Percentiles rank a stretch among this genome's conserved stretches.
phyloP scores from a whole-genome alignment of 2,888 invertebrate species.

The Myopa testacea region DNA sequence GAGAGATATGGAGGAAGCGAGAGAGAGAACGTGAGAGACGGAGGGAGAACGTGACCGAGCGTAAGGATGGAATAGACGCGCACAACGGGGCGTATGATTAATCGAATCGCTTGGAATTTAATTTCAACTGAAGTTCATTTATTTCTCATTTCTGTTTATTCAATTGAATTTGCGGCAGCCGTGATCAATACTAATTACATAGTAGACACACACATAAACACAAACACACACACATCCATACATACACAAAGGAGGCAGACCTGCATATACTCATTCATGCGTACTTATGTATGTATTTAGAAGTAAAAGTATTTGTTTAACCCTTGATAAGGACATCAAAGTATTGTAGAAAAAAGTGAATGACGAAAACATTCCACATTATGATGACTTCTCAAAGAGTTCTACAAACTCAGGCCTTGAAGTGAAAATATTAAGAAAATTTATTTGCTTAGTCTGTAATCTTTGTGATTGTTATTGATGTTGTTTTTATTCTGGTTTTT shows the following conservation, averaged over 20 bases:
- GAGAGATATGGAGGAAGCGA: background rate
- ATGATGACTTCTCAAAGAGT: background rate
- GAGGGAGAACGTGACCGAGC: background rate
- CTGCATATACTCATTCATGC: background rate
- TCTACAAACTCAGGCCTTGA: background rate
- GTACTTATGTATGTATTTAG: background rate
- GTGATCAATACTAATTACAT: background rate
- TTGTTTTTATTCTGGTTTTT: background rate
- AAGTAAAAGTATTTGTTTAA: background rate
- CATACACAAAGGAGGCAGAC: background rate
- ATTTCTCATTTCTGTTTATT: conserved; percentile 29
- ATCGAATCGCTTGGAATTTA: conserved; percentile 29
- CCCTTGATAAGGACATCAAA: background rate
- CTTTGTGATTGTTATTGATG: background rate
- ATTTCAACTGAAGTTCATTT: conserved; percentile 26
- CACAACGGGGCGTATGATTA: conserved; percentile 29
- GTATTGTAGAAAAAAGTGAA: background rate
- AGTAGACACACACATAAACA: background rate
- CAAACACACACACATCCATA: background rate
- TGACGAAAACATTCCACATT: background rate
- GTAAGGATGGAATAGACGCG: background rate
- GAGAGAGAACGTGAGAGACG: background rate
- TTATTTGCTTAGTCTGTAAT: background rate
- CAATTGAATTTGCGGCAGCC: background rate
- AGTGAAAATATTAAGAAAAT: background rate